Conservation (phyloP, 2,888 invertebrate genomes). For the Drosophila setosimentum region DNA sequence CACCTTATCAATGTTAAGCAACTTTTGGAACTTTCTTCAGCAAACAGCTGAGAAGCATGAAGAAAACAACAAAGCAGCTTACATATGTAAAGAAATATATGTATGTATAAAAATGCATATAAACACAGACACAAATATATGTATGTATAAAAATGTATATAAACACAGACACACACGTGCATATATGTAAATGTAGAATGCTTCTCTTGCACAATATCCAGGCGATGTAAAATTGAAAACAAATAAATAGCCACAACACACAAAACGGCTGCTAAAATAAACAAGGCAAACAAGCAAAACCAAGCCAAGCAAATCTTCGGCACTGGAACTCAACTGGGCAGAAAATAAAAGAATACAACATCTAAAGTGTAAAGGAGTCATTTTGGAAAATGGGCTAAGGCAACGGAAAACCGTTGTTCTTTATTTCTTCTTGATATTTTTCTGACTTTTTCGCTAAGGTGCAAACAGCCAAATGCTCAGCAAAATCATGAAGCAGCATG, state of each 20-base stretch:
- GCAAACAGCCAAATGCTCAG: slow-evolving; percentile 58
- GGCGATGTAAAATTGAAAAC: slow-evolving; percentile 64
- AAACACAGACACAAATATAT: neutral
- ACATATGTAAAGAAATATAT: slow-evolving; percentile 49
- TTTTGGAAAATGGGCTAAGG: slow-evolving; percentile 51
- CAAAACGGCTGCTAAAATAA: slow-evolving; percentile 69
- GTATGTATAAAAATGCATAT: slow-evolving; percentile 21
- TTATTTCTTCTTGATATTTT: slow-evolving; percentile 9
- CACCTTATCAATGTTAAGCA: neutral
- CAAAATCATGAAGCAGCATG: slow-evolving; percentile 45
- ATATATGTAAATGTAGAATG: slow-evolving; percentile 10
- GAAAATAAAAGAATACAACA: slow-evolving; percentile 11
- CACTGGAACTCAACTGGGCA: neutral
- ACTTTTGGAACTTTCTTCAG: neutral
- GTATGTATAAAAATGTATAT: neutral
- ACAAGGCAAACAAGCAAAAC: slow-evolving; percentile 39
- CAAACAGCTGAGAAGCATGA: slow-evolving; percentile 29
- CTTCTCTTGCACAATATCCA: slow-evolving; percentile 68
- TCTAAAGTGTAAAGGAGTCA: slow-evolving; percentile 24
- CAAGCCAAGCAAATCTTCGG: slow-evolving; percentile 11
- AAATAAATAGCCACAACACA: slow-evolving; percentile 74
- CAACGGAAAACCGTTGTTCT: slow-evolving; percentile 40
- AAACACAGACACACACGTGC: neutral
- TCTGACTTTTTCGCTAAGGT: slow-evolving; percentile 74
- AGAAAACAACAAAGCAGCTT: slow-evolving; percentile 29